Conservation (phyloP, 37 sponge, comb jelly and placozoan genomes). For the Agelas oroides region DNA sequence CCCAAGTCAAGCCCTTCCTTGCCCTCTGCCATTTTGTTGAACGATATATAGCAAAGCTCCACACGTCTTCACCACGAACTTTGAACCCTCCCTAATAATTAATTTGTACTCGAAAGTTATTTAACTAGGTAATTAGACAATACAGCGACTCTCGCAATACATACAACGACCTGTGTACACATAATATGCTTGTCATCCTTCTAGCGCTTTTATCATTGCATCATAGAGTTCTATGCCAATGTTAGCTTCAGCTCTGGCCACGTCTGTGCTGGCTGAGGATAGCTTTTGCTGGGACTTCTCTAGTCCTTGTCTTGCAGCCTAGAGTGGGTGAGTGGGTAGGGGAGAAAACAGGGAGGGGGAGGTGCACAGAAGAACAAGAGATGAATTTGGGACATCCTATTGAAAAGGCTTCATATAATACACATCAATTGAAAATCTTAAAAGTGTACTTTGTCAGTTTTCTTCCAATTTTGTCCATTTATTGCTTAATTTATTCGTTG, state of each 20-base stretch:
- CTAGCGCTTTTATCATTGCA: conserved; percentile 86
- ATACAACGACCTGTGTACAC: background rate
- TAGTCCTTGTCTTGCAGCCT: conserved; percentile 83
- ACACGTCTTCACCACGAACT: no score
- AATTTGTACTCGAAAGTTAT: no score
- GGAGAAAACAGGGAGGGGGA: background rate
- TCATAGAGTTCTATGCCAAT: conserved; percentile 92
- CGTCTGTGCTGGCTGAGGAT: conserved; percentile 67
- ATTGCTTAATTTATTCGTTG: no score
- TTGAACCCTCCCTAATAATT: no score
- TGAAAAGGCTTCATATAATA: no score
- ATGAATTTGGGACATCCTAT: no score
- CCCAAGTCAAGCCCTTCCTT: conserved; percentile 44
- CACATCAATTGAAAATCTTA: no score
- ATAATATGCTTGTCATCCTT: conserved; percentile 2
- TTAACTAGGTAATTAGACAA: no score
- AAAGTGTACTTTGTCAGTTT: background rate
- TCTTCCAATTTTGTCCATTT: no score
- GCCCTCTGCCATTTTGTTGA: no score
- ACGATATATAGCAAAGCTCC: no score
- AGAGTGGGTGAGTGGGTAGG: background rate
- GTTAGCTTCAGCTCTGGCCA: conserved; percentile 80
- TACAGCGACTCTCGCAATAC: no score
- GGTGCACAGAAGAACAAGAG: background rate
- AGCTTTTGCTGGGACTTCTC: conserved; percentile 81